Percentiles rank a stretch among this genome's conserved stretches.
These are phyloP conservation scores for Mormyrus iriodes DNA, from an alignment of 2,113 vertebrate species.

Conservation along the genomic window DNA sequence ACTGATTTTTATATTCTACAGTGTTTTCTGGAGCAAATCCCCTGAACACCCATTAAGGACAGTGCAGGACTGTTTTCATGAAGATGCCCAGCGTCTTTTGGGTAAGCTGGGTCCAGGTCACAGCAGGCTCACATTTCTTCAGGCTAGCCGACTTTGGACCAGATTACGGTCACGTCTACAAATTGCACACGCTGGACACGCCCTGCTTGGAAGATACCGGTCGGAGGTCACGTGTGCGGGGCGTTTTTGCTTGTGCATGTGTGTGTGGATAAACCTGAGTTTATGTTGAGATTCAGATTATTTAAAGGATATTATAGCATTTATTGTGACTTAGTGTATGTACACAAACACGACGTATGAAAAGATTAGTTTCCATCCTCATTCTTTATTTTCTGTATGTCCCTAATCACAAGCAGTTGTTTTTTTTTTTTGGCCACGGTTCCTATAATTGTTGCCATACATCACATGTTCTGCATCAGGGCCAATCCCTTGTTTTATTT, in stretches of 20 bases:
- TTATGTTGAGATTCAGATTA: background rate
- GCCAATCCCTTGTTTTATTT: background rate
- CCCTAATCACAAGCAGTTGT: background rate
- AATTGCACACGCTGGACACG: background rate
- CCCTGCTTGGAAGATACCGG: background rate
- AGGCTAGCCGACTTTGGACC: background rate
- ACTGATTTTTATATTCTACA: background rate
- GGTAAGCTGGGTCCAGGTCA: background rate
- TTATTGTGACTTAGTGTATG: background rate
- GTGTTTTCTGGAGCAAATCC: background rate
- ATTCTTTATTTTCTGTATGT: conserved; percentile 2
- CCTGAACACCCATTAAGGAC: background rate
- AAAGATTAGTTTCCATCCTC: background rate
- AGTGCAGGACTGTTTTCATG: background rate
- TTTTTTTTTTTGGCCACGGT: background rate
- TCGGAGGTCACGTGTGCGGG: background rate
- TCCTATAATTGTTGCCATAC: conserved; percentile 10
- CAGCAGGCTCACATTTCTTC: background rate
- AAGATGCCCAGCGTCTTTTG: background rate
- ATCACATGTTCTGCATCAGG: conserved; percentile 14
- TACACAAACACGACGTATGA: background rate
- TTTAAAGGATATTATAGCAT: background rate
- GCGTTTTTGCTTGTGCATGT: background rate
- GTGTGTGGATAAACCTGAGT: background rate
- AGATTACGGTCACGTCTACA: background rate